These are phyloP conservation scores for Oxygymnocypris stewartii DNA, from an alignment of 2,113 vertebrate species.

Conservation along the genomic window DNA sequence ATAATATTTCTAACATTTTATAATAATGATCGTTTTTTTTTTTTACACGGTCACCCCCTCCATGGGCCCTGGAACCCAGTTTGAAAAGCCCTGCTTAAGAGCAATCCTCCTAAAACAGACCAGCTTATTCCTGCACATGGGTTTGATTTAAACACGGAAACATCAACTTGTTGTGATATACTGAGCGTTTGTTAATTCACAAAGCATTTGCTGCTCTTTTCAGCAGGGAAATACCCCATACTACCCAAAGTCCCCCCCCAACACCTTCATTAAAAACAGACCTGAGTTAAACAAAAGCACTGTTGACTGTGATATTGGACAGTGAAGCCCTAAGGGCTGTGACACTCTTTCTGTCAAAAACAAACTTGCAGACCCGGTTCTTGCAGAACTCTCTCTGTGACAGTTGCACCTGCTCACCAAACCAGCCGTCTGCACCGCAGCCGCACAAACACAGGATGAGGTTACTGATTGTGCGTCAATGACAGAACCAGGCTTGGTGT, in stretches of 20 bases:
- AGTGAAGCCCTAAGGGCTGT: slow-evolving; percentile 32
- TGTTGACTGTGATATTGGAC: slow-evolving; percentile 19
- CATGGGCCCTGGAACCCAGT: background rate
- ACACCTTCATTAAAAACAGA: slow-evolving; percentile 19
- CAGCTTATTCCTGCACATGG: background rate
- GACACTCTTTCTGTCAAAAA: slow-evolving; percentile 25
- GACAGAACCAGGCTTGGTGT: slow-evolving; percentile 10
- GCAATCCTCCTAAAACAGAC: slow-evolving; percentile 1
- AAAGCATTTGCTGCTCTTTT: background rate
- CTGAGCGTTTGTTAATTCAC: background rate
- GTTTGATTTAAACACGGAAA: background rate
- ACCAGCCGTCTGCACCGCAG: background rate
- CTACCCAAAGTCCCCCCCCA: background rate
- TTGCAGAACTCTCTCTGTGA: background rate
- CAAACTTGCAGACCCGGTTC: slow-evolving; percentile 6
- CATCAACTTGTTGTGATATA: background rate
- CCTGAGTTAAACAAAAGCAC: slow-evolving; percentile 8
- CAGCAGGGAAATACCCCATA: background rate
- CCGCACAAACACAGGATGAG: background rate
- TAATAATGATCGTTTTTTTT: background rate
- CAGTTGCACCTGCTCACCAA: slow-evolving; percentile 21
- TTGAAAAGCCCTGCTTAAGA: background rate
- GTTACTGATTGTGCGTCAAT: slow-evolving; percentile 13
- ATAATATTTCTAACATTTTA: background rate
- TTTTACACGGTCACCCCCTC: background rate